Evolutionary conservation across 2,113 vertebrate genomes (phyloP).

Genomic region (Thalassarche chlororhynchos): DNA sequence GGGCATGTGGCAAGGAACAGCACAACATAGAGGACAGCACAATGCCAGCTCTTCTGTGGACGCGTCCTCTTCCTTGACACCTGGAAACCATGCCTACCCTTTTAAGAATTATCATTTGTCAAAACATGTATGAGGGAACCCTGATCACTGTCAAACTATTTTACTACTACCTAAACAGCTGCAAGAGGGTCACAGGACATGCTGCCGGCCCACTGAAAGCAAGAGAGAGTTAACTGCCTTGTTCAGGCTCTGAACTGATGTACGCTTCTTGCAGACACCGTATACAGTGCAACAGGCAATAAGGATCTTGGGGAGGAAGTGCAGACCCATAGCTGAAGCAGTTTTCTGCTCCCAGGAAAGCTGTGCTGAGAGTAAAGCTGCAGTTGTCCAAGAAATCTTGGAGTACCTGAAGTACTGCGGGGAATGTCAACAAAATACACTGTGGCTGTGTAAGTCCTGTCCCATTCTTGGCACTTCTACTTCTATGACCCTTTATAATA

Average conservation of each 20-base stretch:
- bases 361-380: background rate
- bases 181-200: background rate
- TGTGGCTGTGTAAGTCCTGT: background rate
- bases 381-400: background rate
- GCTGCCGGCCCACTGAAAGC: background rate
- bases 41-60: background rate
- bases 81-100: background rate
- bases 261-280: background rate
- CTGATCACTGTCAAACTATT: background rate
- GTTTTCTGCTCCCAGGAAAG: background rate
- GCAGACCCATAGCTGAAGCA: background rate
- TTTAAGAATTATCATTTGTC: background rate
- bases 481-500: background rate
- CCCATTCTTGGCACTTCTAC: background rate
- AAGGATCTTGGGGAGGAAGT: background rate
- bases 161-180: background rate
- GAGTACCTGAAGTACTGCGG: background rate
- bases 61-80: background rate
- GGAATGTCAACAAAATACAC: background rate
- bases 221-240: background rate
- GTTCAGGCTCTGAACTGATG: background rate
- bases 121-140: background rate
- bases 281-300: background rate
- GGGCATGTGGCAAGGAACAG: background rate
- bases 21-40: background rate